Conservation (phyloP, 2,888 invertebrate species). For the Listrodromus nycthemerus region DNA sequence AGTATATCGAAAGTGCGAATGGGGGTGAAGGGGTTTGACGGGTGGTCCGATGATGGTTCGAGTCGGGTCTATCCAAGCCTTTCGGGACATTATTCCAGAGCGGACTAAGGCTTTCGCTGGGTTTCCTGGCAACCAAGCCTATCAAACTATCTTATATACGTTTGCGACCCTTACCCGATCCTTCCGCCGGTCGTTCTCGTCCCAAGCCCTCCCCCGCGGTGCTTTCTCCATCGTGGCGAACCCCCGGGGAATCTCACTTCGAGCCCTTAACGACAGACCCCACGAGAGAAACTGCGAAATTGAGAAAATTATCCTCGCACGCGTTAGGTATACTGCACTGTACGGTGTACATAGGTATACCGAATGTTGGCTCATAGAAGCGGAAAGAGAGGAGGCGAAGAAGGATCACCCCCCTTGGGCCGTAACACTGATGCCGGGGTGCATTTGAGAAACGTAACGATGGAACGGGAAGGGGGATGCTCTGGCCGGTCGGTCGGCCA, state of each 20-base stretch:
- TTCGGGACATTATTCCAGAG: conserved; percentile 79
- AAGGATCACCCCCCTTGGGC: conserved; percentile 58
- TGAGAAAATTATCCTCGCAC: conserved; percentile 84
- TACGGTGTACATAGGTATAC: not conserved
- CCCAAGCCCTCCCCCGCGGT: conserved; percentile 68
- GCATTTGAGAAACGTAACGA: conserved; percentile 62
- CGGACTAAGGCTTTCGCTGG: conserved; percentile 80
- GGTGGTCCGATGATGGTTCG: conserved; percentile 32
- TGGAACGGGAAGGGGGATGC: conserved; percentile 50
- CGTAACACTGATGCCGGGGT: conserved; percentile 49
- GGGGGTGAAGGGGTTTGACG: conserved; percentile 29
- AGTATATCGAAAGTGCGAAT: conserved; percentile 46
- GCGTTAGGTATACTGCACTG: conserved; percentile 79
- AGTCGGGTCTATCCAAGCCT: conserved; percentile 72
- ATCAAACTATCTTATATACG: conserved; percentile 83
- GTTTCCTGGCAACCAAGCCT: conserved; percentile 84
- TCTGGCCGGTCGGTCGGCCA: conserved; percentile 74
- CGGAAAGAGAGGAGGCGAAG: conserved; percentile 16
- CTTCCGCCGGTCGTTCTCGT: conserved; percentile 51
- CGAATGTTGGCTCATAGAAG: conserved; percentile 3
- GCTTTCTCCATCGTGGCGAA: conserved; percentile 70
- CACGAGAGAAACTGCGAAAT: conserved; percentile 83
- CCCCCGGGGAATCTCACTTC: conserved; percentile 83
- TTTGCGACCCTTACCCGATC: conserved; percentile 56
- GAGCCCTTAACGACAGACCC: conserved; percentile 84